phyloP scores from a whole-genome alignment of 2,113 vertebrate species.

The Riparia riparia region DNA sequence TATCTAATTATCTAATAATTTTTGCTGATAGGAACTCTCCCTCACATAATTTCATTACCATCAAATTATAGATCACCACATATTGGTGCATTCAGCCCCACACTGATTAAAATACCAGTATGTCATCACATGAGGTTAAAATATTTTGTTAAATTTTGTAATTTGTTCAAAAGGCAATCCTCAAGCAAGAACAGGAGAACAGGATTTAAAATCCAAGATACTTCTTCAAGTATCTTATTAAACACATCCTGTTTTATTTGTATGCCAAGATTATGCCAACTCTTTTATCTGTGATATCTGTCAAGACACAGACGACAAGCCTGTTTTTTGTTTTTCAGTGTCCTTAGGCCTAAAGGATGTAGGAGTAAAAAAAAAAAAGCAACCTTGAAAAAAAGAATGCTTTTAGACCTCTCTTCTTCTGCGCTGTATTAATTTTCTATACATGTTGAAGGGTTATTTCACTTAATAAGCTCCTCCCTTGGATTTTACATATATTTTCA shows the following conservation, averaged over 20 bases:
- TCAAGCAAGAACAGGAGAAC: background rate
- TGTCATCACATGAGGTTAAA: background rate
- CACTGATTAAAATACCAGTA: background rate
- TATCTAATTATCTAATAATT: slow-evolving; percentile 11
- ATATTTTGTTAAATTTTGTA: slow-evolving; percentile 29
- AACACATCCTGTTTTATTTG: slow-evolving; percentile 56
- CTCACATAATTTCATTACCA: background rate
- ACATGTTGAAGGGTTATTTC: background rate
- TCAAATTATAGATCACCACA: background rate
- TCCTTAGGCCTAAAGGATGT: slow-evolving; percentile 28
- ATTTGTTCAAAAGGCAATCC: slow-evolving; percentile 43
- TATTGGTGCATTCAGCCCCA: background rate
- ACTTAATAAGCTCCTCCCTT: background rate
- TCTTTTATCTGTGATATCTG: slow-evolving; percentile 51
- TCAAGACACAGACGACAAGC: slow-evolving; percentile 53
- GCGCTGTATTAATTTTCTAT: background rate
- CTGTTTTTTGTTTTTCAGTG: slow-evolving; percentile 23
- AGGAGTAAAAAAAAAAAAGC: background rate
- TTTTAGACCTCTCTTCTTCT: background rate
- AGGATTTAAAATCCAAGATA: slow-evolving; percentile 31
- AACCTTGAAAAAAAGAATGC: background rate
- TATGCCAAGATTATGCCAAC: slow-evolving; percentile 32
- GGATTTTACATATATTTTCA: background rate
- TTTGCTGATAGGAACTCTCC: background rate
- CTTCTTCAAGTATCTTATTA: slow-evolving; percentile 53